These are phyloP conservation scores for Gallinago media DNA, from an alignment of 2,113 vertebrate species.

Conservation along the genomic window DNA sequence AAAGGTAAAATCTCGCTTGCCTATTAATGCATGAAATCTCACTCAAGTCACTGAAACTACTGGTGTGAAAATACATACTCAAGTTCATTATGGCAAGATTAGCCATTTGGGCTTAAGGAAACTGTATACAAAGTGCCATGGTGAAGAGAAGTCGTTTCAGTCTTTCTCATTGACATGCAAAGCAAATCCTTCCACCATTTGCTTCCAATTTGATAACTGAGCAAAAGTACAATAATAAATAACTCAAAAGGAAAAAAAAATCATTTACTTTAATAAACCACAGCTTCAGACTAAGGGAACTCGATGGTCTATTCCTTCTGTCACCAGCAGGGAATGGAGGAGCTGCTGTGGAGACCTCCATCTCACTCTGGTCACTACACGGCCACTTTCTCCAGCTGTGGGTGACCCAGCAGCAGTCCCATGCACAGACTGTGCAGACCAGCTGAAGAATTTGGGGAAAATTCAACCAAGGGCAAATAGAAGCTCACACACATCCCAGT, in stretches of 20 bases:
- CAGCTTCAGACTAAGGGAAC: not conserved
- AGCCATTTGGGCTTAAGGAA: constrained; percentile 33
- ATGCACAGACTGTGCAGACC: not conserved
- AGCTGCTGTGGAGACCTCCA: not conserved
- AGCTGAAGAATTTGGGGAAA: not conserved
- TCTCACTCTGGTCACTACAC: not conserved
- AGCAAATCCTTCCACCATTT: constrained; percentile 49
- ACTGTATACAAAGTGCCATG: not conserved
- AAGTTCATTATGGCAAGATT: constrained; percentile 47
- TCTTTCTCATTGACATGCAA: constrained; percentile 37
- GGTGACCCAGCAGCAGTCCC: not conserved
- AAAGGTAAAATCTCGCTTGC: constrained; percentile 1
- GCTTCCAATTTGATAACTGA: constrained; percentile 41
- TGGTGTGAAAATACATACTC: constrained; percentile 18
- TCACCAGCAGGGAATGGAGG: not conserved
- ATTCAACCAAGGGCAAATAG: not conserved
- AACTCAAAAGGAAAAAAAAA: not conserved
- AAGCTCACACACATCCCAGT: not conserved
- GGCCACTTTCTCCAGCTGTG: not conserved
- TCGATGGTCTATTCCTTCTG: not conserved
- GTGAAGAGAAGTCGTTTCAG: not conserved
- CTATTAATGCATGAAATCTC: constrained; percentile 40
- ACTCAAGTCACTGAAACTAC: constrained; percentile 31
- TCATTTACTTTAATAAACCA: constrained; percentile 28
- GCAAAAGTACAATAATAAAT: constrained; percentile 26